phyloP scores from a whole-genome alignment of 2,797 vertebrate species.

The Spinus olivaceus region DNA sequence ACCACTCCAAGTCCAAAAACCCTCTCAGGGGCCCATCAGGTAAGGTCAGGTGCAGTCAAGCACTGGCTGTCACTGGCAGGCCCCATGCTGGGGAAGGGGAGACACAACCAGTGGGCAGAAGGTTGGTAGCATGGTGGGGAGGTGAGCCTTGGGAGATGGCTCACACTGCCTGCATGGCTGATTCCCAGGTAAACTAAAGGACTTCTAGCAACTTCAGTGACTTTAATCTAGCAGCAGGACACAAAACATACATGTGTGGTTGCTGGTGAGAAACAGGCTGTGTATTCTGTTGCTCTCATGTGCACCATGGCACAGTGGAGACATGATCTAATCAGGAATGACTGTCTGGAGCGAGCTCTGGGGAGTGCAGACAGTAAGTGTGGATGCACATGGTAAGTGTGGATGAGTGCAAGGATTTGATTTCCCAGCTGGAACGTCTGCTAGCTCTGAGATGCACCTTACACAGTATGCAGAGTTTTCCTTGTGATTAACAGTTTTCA shows the following conservation, averaged over 20 bases:
- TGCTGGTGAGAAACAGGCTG: neutral
- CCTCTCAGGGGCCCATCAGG: neutral
- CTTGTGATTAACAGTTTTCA: conserved; percentile 7
- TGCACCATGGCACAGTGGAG: neutral
- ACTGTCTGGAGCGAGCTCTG: neutral
- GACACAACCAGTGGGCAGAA: accelerated
- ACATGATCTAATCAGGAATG: neutral
- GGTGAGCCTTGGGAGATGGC: neutral
- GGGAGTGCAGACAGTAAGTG: neutral
- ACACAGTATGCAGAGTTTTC: neutral
- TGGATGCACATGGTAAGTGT: neutral
- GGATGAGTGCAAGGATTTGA: neutral
- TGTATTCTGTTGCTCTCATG: neutral
- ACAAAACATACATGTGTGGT: neutral
- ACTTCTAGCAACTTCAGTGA: neutral
- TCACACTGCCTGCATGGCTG: neutral
- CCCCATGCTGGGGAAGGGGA: neutral
- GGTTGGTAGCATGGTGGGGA: neutral
- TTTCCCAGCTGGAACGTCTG: neutral
- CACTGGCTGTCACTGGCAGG: neutral
- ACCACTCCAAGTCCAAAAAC: neutral
- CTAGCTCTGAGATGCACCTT: neutral
- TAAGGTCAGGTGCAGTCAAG: neutral
- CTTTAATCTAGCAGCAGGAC: neutral
- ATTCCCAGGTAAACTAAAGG: neutral